Percentiles rank a stretch among this genome's conserved stretches.
These are phyloP conservation scores for Papilio xuthus DNA, from an alignment of 1,140 invertebrate genomes.

Conservation along the genomic window DNA sequence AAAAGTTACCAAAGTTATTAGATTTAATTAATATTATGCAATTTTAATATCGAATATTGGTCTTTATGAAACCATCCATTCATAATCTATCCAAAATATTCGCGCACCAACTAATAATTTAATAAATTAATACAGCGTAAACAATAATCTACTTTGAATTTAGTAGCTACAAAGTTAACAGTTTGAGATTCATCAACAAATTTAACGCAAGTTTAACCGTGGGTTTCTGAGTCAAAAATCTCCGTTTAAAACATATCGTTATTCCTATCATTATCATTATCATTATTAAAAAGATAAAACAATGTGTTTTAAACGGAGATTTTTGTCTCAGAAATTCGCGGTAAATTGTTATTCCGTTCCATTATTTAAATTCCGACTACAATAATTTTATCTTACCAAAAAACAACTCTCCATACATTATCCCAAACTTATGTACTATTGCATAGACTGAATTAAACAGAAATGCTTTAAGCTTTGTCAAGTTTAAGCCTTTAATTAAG, in stretches of 20 bases:
- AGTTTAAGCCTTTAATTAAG: constrained; percentile 20
- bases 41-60: neutral
- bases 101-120: neutral
- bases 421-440: neutral
- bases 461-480: neutral
- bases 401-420: neutral
- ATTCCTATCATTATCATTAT: too few relatives aligned
- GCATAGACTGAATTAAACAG: neutral
- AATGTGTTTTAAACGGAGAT: too few relatives aligned
- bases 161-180: neutral
- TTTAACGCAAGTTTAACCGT: neutral
- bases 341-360: too few relatives aligned
- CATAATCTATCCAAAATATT: neutral
- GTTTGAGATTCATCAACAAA: neutral
- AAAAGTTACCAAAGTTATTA: neutral
- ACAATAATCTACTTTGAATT: neutral
- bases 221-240: too few relatives aligned
- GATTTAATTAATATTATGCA: neutral
- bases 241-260: too few relatives aligned
- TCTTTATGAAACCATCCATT: neutral
- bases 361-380: neutral
- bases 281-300: too few relatives aligned
- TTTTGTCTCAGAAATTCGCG: too few relatives aligned
- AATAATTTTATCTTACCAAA: neutral
- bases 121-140: neutral